Evolutionary conservation across 2,113 vertebrate genomes (phyloP), one percentile per base, ranked within the genome.

Genomic region (Poeciliopsis turrubarensis): DNA sequence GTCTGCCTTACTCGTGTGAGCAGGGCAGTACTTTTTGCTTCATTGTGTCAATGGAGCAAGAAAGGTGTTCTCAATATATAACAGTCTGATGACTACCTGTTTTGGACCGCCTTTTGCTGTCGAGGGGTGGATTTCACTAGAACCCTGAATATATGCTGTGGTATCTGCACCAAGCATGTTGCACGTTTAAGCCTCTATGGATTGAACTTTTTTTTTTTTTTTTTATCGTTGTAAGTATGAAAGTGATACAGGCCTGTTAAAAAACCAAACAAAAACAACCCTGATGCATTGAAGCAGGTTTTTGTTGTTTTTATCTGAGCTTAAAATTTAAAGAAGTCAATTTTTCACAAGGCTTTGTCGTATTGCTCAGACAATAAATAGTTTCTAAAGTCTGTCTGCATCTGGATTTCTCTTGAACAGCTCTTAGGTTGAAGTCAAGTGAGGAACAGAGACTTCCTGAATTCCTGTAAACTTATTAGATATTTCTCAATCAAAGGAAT

Each of bases 1-100:
- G 39, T 66, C 60, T 60, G 77, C 73, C 26, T 84, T 73, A 75
- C 77, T 79, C 72, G 29, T 81, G 75, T 76, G 87, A 79, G 81
- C 65, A 9, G 73, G 74, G 65, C 85, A 85, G 77, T 44, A 41
- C 64, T 86, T 72, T 80, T 29, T 80, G 68, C 85, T 90, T 73
- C 68, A 37, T 72, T 68, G 84, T 83, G 79, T 22, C 84, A 70
- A 65, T 76, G 72, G 88, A 63, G 47, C 61, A 85, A 73, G 72
- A 67, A 64, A 65, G 64, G 64, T 19, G 17, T 47, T 19, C 17
- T 47, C 4, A 47, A 47, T 47, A 17, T 47, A 17, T 17, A 19
- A 17, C 44, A 47, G 44, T 47, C 44, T 75, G 78, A n/a, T 57
- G 51, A 57, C 25, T 7, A n/a, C 51, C 22, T n/a, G 22, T 47